Base-by-base conservation (phyloP, 2,888 invertebrate genomes). In the Polydrusus pterygomalis region DNA sequence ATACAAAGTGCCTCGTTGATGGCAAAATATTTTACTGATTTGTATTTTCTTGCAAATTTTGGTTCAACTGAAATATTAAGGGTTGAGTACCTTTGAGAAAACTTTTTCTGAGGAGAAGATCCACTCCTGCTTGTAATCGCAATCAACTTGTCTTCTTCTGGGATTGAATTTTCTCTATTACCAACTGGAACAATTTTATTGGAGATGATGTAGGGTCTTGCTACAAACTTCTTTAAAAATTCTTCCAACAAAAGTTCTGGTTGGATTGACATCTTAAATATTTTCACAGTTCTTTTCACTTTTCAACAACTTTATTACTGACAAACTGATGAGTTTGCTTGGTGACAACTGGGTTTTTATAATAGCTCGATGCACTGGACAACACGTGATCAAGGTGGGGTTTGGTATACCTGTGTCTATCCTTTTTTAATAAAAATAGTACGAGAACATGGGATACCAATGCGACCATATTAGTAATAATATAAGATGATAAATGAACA, bases 351-450 rank as follows among this genome's bases (percentile, higher is more conserved):
- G 15, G 25, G 8, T 54, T 25, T 34, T 56, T 56, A 56, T 56
- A 56, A 5, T 30, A 11, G 25, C 25, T 54, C n/a, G 10, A 54
- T 25, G 2, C 13, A n/a, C 10, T 8, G 13, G 3, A 11, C 7
- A 15, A 15, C 56, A 56, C 56, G 56, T 56, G 56, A 15, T n/a
- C 13, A 6, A 34, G 30, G 56, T 56, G 56, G 56, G 15, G n/a
- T 34, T 15, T 34, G 3, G 11, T 34, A 15, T 15, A 15, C 15
- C 5, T 25, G 9, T n/a, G n/a, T 34, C 56, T 13, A 56, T 15
- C 25, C n/a, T 56, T 56, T 30, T 56, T 56, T 34, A 56, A 34
- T 34, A 34, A 43, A 43, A 34, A 34, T 56, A 56, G 56, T 56
- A 56, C 15, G 34, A 13, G 34, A 7, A 25, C 34, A 1, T 9